A percentile compares a stretch with the other conserved stretches of the same genome.
These are phyloP conservation scores for Aythya baeri DNA, from an alignment of 2,113 vertebrate genomes.

Conservation along the genomic window DNA sequence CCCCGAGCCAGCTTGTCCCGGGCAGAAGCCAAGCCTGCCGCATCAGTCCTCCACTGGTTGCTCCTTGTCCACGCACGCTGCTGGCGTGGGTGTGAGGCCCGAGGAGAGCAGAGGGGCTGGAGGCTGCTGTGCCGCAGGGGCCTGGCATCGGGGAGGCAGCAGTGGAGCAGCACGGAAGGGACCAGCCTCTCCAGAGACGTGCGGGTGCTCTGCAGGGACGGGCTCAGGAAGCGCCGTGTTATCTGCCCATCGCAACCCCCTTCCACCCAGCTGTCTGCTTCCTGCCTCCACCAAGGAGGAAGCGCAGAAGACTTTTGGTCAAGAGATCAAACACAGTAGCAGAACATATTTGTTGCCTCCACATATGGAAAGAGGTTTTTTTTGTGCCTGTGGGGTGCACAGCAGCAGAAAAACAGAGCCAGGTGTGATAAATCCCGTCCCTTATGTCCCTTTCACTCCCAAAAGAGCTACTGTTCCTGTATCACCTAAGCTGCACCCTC, in stretches of 20 bases:
- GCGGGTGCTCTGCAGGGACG: rapidly evolving
- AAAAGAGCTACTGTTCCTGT: background rate
- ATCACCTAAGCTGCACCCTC: background rate
- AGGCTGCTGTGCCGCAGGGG: background rate
- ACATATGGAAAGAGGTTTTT: background rate
- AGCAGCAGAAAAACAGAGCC: background rate
- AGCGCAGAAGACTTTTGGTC: background rate
- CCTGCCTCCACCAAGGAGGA: slow-evolving; percentile 44
- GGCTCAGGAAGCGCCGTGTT: background rate
- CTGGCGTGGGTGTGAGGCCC: rapidly evolving
- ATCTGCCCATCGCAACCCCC: background rate
- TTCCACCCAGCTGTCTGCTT: background rate
- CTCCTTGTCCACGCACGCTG: rapidly evolving
- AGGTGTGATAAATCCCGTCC: background rate
- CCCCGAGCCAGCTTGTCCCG: background rate
- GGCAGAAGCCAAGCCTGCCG: background rate
- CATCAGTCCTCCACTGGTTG: background rate
- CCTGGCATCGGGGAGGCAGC: rapidly evolving
- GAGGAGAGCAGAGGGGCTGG: background rate
- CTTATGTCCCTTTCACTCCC: background rate
- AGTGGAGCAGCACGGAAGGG: background rate
- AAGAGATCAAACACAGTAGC: background rate
- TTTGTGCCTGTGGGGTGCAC: background rate
- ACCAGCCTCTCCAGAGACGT: rapidly evolving
- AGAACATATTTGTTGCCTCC: background rate